phyloP scores from a whole-genome alignment of 2,113 vertebrate species.

The Centropus bengalensis region DNA sequence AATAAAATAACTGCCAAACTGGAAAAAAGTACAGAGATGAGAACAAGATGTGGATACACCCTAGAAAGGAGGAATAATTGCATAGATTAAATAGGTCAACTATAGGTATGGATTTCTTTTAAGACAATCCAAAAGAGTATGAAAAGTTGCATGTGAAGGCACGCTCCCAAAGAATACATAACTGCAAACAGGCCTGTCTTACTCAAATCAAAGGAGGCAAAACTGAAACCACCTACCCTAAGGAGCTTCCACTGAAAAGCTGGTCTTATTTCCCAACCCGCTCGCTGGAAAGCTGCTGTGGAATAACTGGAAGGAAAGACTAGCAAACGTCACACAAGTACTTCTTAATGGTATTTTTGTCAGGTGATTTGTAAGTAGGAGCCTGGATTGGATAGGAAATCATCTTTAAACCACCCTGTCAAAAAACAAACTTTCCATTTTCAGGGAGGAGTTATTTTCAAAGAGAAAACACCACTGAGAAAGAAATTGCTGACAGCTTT shows the following conservation, averaged over 20 bases:
- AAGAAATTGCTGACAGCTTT: neutral
- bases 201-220: constrained; percentile 19
- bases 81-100: constrained; percentile 10
- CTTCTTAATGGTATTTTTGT: constrained; percentile 23
- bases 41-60: constrained; percentile 32
- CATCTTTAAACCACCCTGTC: neutral
- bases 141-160: constrained; percentile 45
- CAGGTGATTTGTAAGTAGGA: constrained; percentile 38
- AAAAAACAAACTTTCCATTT: neutral
- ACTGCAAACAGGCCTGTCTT: neutral
- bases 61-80: neutral
- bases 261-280: constrained; percentile 19
- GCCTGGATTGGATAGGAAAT: constrained; percentile 40
- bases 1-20: neutral
- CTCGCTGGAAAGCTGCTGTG: constrained; percentile 10
- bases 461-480: neutral
- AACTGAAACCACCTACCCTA: constrained; percentile 60
- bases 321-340: neutral
- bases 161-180: neutral
- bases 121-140: constrained; percentile 31
- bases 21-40: neutral
- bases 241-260: constrained; percentile 34
- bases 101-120: constrained; percentile 42
- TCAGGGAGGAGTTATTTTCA: neutral
- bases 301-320: constrained; percentile 6